These are phyloP conservation scores for Eubasilissa splendida DNA, from an alignment of 2,888 invertebrate species.

Conservation along the genomic window DNA sequence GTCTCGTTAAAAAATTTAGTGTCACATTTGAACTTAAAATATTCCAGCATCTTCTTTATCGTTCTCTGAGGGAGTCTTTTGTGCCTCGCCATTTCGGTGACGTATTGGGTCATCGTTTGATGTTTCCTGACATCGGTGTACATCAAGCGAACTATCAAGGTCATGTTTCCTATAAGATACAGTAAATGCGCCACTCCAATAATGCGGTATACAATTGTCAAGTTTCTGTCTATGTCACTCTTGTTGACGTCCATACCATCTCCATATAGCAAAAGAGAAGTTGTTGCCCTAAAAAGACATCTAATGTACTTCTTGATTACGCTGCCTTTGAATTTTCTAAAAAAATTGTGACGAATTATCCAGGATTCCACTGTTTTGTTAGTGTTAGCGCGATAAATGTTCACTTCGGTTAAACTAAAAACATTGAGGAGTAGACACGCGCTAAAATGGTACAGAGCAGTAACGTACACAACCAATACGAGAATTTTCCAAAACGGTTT, in stretches of 20 bases:
- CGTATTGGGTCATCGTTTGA: constrained; percentile 22
- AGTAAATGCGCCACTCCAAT: constrained; percentile 28
- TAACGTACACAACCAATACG: constrained; percentile 22
- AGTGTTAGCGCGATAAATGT: not conserved
- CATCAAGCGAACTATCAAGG: constrained; percentile 28
- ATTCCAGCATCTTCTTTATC: constrained; percentile 20
- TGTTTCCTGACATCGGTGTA: constrained; percentile 31
- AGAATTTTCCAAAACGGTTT: constrained; percentile 38
- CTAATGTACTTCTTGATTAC: constrained; percentile 2
- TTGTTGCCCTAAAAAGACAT: constrained; percentile 24
- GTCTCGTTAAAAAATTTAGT: constrained; percentile 40
- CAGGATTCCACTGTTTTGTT: not conserved
- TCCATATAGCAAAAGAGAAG: constrained; percentile 26
- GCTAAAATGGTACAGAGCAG: constrained; percentile 19
- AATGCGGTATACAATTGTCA: constrained; percentile 31
- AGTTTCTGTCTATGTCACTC: constrained; percentile 20
- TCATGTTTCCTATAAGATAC: constrained; percentile 17
- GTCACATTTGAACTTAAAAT: constrained; percentile 34
- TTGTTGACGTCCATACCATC: constrained; percentile 11
- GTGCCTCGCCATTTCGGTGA: constrained; percentile 37
- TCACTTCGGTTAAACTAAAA: constrained; percentile 11
- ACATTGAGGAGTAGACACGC: constrained; percentile 37
- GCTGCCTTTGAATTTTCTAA: not conserved
- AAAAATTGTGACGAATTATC: constrained; percentile 7
- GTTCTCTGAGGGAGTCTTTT: constrained; percentile 10